Base-by-base conservation (phyloP, 2,113 vertebrate species). In the Oxyura jamaicensis region DNA sequence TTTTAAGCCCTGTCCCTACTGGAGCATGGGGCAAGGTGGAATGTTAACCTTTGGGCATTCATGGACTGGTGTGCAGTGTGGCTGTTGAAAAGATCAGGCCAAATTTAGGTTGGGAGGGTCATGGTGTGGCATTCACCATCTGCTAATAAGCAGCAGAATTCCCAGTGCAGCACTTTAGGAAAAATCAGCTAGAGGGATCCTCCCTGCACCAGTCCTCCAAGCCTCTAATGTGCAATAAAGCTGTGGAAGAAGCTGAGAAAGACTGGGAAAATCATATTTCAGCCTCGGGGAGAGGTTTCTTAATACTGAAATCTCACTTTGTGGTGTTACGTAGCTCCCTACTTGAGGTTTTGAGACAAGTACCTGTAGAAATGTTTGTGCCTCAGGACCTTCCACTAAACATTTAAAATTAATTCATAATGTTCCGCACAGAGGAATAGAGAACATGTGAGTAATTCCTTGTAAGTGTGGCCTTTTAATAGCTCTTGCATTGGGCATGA, bases 51-150 rank as follows among this genome's bases (percentile, higher is more conserved):
- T 71, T 44, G 6, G 9, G 18, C 35, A 23, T 35, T 39, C 18
- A 19, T 1, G 1, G 25, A 12, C 8, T 10, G 3, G 44, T 19
- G 48, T 19, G 36, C 21, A 33, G 8, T 25, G 22, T 20, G 12
- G 16, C 44, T 53, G 29, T 65, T 23, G 17, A 53, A 65, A 23
- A 79, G 13, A 65, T 16, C 46, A 65, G 60, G 59, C 21, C 36
- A 41, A 60, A 41, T 48, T 41, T 50, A 29, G 26, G 10, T 11
- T 52, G 59, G 72, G 36, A n/a, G 17, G n/a, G 41, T 39, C 2
- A 0, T 4, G 4, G 6, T 6, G 15, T 5, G 46, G 9, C 19
- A 67, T 52, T 35, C 25, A 39, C 2, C 0, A 0, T 2, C 3
- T 53, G 16, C 22, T 52, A 59, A 28, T 9, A 55, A 6, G 36